These are phyloP conservation scores for Nomada goodeniana DNA, from an alignment of 2,888 invertebrate species.

Conservation along the genomic window DNA sequence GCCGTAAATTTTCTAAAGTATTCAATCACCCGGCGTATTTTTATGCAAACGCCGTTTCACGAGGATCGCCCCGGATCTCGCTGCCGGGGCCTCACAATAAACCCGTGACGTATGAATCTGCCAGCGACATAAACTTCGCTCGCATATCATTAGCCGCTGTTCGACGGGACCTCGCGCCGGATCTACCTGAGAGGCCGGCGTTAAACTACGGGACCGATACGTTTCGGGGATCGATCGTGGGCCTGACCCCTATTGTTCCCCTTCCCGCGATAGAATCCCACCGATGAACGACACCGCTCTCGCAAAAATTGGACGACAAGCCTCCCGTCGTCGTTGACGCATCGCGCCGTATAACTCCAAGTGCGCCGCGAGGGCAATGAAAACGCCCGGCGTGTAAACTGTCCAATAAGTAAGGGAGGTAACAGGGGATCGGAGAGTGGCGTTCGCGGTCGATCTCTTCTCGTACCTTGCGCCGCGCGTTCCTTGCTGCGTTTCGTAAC, in stretches of 20 bases:
- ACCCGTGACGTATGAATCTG: slow-evolving; percentile 81
- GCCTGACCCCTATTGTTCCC: slow-evolving; percentile 3
- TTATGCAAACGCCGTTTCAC: slow-evolving; percentile 80
- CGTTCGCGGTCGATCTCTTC: slow-evolving; percentile 76
- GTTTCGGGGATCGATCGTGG: slow-evolving; percentile 46
- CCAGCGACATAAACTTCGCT: slow-evolving; percentile 80
- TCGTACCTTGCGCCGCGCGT: slow-evolving; percentile 74
- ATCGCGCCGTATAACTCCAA: slow-evolving; percentile 9
- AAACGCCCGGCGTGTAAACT: slow-evolving; percentile 79
- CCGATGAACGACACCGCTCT: neutral
- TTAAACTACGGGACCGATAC: slow-evolving; percentile 27
- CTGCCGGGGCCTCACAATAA: slow-evolving; percentile 76
- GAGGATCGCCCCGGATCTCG: slow-evolving; percentile 66
- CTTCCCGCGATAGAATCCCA: neutral
- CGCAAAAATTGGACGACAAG: neutral
- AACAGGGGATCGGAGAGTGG: slow-evolving; percentile 71
- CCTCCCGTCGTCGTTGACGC: too few species aligned
- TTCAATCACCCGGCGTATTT: slow-evolving; percentile 82
- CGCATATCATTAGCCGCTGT: slow-evolving; percentile 81
- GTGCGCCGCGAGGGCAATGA: slow-evolving; percentile 36
- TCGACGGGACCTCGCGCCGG: slow-evolving; percentile 69
- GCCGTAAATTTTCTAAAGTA: slow-evolving; percentile 83
- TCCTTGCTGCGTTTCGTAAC: slow-evolving; percentile 66
- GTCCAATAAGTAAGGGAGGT: slow-evolving; percentile 82
- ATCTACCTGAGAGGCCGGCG: slow-evolving; percentile 51